Conservation (phyloP, 2,888 invertebrate species). For the Eupithecia pulchellata region DNA sequence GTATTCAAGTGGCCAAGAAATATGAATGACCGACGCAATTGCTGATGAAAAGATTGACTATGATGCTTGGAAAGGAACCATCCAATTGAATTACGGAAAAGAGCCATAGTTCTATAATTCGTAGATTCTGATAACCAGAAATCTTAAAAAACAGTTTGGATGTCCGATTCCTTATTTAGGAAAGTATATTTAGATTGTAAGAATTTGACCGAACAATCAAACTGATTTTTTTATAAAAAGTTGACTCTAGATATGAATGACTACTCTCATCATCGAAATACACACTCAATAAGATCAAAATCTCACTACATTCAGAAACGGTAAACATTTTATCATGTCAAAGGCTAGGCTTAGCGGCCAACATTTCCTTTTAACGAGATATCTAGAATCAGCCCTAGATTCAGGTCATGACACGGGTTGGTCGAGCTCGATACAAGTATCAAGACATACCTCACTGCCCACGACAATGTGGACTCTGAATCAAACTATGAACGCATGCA, state of each 20-base stretch:
- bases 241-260: background rate
- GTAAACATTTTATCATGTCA: background rate
- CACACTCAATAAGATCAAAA: background rate
- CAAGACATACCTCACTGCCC: constrained; percentile 21
- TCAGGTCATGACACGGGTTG: constrained; percentile 39
- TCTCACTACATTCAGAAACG: background rate
- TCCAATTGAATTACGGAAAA: constrained; percentile 27
- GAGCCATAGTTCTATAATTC: constrained; percentile 3
- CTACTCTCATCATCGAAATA: background rate
- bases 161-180: background rate
- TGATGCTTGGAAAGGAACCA: constrained; percentile 20
- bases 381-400: constrained; percentile 56
- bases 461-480: constrained; percentile 10
- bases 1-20: background rate
- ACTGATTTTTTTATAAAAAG: background rate
- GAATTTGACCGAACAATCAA: background rate
- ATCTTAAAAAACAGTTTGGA: background rate
- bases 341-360: constrained; percentile 7
- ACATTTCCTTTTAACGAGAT: constrained; percentile 51
- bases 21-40: background rate
- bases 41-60: constrained; percentile 23
- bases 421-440: constrained; percentile 17
- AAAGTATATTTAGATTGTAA: background rate
- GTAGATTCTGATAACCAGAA: background rate
- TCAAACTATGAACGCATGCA: background rate